Evolutionary conservation across 2,797 vertebrate genomes (phyloP).

Genomic region (Tauraco hartlaubi): DNA sequence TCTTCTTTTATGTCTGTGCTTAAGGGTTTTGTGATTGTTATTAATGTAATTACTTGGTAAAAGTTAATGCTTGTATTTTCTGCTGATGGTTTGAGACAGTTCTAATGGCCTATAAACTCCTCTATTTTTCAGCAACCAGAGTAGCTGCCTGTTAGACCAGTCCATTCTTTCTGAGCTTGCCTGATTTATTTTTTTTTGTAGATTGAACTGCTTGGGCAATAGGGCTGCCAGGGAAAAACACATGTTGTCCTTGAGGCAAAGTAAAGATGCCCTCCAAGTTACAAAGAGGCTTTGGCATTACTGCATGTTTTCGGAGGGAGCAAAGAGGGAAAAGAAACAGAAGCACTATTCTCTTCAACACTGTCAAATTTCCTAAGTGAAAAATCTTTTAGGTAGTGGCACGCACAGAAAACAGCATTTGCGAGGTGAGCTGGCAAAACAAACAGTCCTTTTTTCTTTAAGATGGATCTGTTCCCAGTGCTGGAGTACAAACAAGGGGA

Average conservation of each 20-base stretch:
- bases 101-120: background rate
- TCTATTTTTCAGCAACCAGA: background rate
- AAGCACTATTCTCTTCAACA: background rate
- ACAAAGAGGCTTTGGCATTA: background rate
- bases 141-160: background rate
- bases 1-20: background rate
- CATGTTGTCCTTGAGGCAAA: constrained; percentile 31
- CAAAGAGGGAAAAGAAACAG: background rate
- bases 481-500: constrained; percentile 8
- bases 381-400: background rate
- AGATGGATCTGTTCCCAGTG: constrained; percentile 17
- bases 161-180: background rate
- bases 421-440: constrained; percentile 56
- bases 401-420: background rate
- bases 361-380: background rate
- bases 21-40: background rate
- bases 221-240: constrained; percentile 19
- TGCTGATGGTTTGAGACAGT: background rate
- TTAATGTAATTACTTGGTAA: background rate
- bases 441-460: background rate
- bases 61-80: background rate
- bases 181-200: background rate
- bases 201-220: background rate
- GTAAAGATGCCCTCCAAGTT: constrained; percentile 35
- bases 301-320: background rate